Evolutionary conservation across 2,888 invertebrate genomes (phyloP), one percentile per base, ranked within the genome.

Genomic region (Drosophila limbata): DNA sequence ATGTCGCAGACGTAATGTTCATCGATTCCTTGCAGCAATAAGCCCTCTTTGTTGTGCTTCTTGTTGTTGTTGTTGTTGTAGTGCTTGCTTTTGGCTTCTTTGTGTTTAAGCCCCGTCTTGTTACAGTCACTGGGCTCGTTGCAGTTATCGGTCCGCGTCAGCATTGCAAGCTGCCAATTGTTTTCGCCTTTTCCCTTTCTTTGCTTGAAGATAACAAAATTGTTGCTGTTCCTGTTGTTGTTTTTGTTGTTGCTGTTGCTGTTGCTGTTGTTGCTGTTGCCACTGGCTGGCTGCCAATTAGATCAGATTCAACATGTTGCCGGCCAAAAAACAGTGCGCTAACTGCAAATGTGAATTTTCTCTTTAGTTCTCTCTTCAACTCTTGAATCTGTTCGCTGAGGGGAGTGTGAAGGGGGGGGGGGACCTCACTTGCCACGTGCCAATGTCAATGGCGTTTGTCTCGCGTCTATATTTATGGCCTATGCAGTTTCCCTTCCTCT

Each of bases 1-100:
- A 88, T 88, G 68, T 88, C 81, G 40, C 81, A 89, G 13, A 82
- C 82, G 72, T 88, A 85, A 52, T 76, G 84, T 50, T 88, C 90
- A 78, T 88, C 90, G 62, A 81, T 77, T 66, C 79, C 19, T 35
- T 68, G 64, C 42, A 74, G 37, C 50, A 48, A 42, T 37, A 67
- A 62, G 19, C n/a, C 6, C 10, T 55, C 37, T 37, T 44, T 64
- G 10, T 47, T 48, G 31, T 31, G 10, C 28, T 64, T 48, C 17
- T 11, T 21, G 8, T 15, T 28, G 9, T 28, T 48, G 47, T 10
- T 15, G 25, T 15, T 15, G 4, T 47, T 25, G 13, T 13, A 8
- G 19, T 40, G 15, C 1, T 37, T 40, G 50, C 21, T 62, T 9
- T 35, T 51, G 59, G 55, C 47, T 67, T 71, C 44, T 61, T 50